Evolutionary conservation across 1,140 invertebrate genomes (phyloP).

Genomic region (Zaprionus ghesquierei): DNA sequence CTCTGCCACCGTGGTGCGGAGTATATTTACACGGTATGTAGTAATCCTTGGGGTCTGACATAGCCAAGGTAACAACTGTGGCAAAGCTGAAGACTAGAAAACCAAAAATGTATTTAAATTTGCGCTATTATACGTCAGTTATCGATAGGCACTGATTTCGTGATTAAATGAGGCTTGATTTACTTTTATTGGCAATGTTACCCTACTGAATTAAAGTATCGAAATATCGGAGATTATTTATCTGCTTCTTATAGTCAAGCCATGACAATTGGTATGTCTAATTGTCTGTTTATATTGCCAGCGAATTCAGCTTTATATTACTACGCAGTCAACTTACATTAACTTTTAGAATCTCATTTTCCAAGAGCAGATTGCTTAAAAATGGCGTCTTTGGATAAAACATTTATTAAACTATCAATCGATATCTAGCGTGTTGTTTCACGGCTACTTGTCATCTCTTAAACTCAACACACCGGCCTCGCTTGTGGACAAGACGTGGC

Average conservation of each 20-base stretch:
- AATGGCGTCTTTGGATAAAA: conserved; percentile 79
- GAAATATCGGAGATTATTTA: neutral
- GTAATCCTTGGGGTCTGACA: conserved; percentile 85
- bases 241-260: neutral
- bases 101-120: neutral
- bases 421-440: conserved; percentile 12
- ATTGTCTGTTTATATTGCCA: neutral
- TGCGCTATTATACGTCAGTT: neutral
- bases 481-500: conserved; percentile 64
- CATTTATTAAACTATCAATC: conserved; percentile 44
- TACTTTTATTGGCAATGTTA: neutral
- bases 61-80: conserved; percentile 85
- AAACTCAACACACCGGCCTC: conserved; percentile 53
- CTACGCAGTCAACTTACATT: conserved; percentile 60
- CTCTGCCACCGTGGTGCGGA: conserved; percentile 74
- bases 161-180: neutral
- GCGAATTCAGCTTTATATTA: neutral
- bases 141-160: conserved; percentile 3
- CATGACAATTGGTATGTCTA: neutral
- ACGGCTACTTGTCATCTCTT: conserved; percentile 24
- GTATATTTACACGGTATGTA: conserved; percentile 85
- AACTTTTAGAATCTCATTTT: conserved; percentile 69
- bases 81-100: conserved; percentile 48
- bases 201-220: conserved; percentile 1
- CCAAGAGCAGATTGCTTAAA: conserved; percentile 55